These are phyloP conservation scores for Thomomys bottae DNA, from an alignment of 2,113 vertebrate species.

Conservation along the genomic window DNA sequence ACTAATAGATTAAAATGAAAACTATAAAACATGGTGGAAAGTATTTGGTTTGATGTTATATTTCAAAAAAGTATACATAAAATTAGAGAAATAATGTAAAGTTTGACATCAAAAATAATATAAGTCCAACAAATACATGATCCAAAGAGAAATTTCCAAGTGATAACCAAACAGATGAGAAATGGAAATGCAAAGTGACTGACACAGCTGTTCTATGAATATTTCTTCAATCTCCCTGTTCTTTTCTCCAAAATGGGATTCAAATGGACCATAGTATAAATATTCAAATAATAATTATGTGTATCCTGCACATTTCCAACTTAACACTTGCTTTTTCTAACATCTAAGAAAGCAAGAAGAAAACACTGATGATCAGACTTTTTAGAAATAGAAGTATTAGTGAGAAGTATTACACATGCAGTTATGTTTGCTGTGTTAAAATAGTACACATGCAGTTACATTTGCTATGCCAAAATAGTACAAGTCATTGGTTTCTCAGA, in stretches of 20 bases:
- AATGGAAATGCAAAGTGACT: not conserved
- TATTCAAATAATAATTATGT: not conserved
- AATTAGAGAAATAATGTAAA: constrained; percentile 21
- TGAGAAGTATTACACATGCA: constrained; percentile 12
- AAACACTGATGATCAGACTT: not conserved
- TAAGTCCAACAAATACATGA: not conserved
- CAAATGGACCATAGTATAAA: not conserved
- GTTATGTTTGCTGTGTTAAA: not conserved
- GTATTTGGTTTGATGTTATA: not conserved
- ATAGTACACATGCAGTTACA: not conserved
- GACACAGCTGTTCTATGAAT: not conserved
- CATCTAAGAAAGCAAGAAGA: not conserved
- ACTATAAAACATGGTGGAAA: constrained; percentile 40
- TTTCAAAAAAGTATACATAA: constrained; percentile 20
- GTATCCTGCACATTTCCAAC: not conserved
- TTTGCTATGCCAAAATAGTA: not conserved
- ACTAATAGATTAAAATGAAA: constrained; percentile 45
- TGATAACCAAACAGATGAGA: constrained; percentile 19
- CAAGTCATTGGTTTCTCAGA: not conserved
- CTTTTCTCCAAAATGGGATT: not conserved
- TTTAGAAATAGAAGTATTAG: not conserved
- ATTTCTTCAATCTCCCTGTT: not conserved
- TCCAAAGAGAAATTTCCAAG: constrained; percentile 9
- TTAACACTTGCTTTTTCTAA: not conserved
- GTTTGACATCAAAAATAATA: constrained; percentile 3